Base-by-base conservation (phyloP, 2,888 invertebrate species). In the Lamproptera curius region DNA sequence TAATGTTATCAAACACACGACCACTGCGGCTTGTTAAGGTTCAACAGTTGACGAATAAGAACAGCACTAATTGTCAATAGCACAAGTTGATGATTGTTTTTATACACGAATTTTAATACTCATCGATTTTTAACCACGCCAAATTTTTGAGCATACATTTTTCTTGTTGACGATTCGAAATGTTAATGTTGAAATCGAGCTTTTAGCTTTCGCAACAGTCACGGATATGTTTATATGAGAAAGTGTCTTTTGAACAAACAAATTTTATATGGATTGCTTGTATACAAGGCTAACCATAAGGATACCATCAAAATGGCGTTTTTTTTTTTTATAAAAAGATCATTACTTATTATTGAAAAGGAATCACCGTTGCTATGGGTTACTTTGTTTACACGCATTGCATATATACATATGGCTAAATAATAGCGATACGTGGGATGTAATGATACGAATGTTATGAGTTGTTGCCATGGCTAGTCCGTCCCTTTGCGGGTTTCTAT, bases 31-130 rank as follows among this genome's bases (percentile, higher is more conserved):
- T n/a, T n/a, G n/a, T 47, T 33, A 38, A 31, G n/a, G 11, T 38
- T 38, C 1, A 3, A 23, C 23, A 3, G 17, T 34, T 16, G 23
- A 10, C 34, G 16, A 13, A 11, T 42, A 34, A 40, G 3, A 8
- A 23, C 38, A n/a, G n/a, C n/a, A 14, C 13, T 17, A 20, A 16
- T 16, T 16, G 41, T 37, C 46, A 41, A 46, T 41, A 46, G 46
- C 46, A 42, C 47, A 48, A 42, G 47, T 42, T 17, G 39, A 45
- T 34, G 43, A 59, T 63, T 73, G 70, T 76, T 76, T 69, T 68
- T 78, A 73, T 78, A 79, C 69, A 72, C 56, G 57, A 57, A 61
- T 70, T 81, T 83, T 79, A 78, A 75, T 83, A 83, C 75, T 79
- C 78, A 75, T 65, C 69, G 55, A 70, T 4, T 75, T 80, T 81